Base-by-base conservation (phyloP, 2,888 invertebrate species). In the Epinotia brunnichana region DNA sequence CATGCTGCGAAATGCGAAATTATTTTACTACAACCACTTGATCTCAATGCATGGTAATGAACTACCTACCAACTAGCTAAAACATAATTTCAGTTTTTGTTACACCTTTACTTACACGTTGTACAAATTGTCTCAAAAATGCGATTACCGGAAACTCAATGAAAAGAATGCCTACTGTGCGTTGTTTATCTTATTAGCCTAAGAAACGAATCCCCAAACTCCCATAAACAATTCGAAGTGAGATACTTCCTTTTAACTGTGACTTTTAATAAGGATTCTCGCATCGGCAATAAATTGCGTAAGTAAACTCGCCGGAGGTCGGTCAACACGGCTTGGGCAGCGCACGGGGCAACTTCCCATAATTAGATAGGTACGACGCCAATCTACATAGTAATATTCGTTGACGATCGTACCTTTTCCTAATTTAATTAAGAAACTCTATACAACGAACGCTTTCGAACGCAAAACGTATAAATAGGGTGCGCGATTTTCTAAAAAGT, bases 161-260 rank as follows among this genome's bases (percentile, higher is more conserved):
- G n/a, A 48, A 13, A 5, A n/a, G 15, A 48, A 48, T n/a, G 2
- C 13, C 48, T 48, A 5, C 0, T 48, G 21, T 21, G 54, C 24
- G 3, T 3, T 13, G 11, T 54, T 21, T 24, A 19, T 9, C 13
- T 19, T 2, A 4, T 60, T 41, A 17, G 5, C 19, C 4, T 39
- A 17, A 15, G 2, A 39, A 44, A 7, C 24, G 9, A 44, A 21
- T 44, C 9, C 15, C 44, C 21, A 44, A 61, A 41, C 24, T 61
- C 15, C 15, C n/a, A 61, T 44, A 21, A 61, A 44, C 70, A 68
- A 70, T 74, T 63, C 70, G 53, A 61, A 54, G 44, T 56, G 19
- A 35, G 48, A 24, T 5, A 29, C 5, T 54, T 59, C 19, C 41
- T 41, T n/a, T 59, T 57, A 9, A 57, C 57, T 13, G 41, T 24